A percentile compares a stretch with the other conserved stretches of the same genome.
These are phyloP conservation scores for Darevskia nairensis DNA, from an alignment of 2,797 vertebrate species.

Conservation along the genomic window DNA sequence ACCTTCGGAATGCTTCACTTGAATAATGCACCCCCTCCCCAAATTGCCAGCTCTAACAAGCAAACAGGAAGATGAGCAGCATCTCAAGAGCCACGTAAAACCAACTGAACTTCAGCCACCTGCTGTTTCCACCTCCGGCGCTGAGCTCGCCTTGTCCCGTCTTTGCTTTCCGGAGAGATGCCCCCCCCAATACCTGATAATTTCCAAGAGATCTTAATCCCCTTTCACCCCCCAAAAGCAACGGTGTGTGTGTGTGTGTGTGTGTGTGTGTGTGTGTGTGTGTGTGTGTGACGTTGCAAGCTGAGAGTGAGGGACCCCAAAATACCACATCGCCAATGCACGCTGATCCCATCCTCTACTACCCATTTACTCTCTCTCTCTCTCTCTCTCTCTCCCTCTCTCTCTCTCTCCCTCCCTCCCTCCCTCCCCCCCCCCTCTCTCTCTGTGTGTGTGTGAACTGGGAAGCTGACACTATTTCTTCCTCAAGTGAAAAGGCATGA, in stretches of 20 bases:
- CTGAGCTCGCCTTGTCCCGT: not conserved
- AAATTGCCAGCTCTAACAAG: not conserved
- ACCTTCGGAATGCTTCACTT: not conserved
- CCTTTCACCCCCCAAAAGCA: not conserved
- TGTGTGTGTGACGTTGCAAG: too few species aligned
- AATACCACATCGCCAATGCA: not conserved
- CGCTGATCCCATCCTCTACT: not conserved
- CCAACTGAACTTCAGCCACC: not conserved
- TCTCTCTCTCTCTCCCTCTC: too few species aligned
- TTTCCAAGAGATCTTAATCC: not conserved
- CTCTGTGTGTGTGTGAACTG: not conserved
- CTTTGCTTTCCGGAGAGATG: not conserved
- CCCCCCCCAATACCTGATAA: not conserved
- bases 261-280: not conserved
- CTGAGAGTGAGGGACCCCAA: not conserved
- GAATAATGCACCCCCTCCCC: not conserved
- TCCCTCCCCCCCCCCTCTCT: too few species aligned
- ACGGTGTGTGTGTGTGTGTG: too few species aligned
- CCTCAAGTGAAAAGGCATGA: not conserved
- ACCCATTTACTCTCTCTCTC: too few species aligned
- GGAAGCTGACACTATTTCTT: not conserved
- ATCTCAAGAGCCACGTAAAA: not conserved
- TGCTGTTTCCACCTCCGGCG: fast-evolving
- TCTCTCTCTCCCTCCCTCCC: too few species aligned
- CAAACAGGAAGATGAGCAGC: not conserved